Percentiles rank a stretch among this genome's conserved stretches.
Conservation (phyloP, 2,888 invertebrate species). For the Dendrolimus houi region DNA sequence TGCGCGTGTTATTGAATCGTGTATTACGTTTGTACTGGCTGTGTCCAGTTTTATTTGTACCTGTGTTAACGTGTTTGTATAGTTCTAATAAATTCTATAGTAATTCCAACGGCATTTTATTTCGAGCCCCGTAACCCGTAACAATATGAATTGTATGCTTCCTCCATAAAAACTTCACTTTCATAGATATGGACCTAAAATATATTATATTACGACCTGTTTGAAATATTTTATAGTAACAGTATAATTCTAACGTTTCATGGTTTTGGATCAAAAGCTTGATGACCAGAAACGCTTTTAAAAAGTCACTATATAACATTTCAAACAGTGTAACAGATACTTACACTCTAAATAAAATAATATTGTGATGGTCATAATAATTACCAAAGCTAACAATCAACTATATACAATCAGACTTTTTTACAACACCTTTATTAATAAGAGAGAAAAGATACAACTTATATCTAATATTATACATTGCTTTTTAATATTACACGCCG, state of each 20-base stretch:
- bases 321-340: slow-evolving; percentile 6
- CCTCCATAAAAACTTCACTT: no score
- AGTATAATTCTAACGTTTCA: not conserved
- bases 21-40: no score
- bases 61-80: no score
- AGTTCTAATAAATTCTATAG: no score
- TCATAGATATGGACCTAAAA: no score
- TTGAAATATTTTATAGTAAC: slow-evolving; percentile 7
- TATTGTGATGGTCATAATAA: slow-evolving; percentile 45
- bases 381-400: slow-evolving; percentile 21
- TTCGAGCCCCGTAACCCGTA: no score
- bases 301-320: not conserved
- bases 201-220: slow-evolving; percentile 28
- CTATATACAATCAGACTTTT: slow-evolving; percentile 66
- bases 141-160: no score
- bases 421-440: slow-evolving; percentile 19
- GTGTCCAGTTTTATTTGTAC: no score
- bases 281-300: not conserved
- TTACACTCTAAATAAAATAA: slow-evolving; percentile 24
- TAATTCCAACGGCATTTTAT: no score
- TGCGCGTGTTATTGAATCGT: no score
- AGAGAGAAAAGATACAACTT: slow-evolving; percentile 1
- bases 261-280: not conserved
- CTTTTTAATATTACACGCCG: no score
- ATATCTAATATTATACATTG: not conserved